Evolutionary conservation across 2,888 invertebrate species (phyloP).

Genomic region (Clepsis dumicolana): DNA sequence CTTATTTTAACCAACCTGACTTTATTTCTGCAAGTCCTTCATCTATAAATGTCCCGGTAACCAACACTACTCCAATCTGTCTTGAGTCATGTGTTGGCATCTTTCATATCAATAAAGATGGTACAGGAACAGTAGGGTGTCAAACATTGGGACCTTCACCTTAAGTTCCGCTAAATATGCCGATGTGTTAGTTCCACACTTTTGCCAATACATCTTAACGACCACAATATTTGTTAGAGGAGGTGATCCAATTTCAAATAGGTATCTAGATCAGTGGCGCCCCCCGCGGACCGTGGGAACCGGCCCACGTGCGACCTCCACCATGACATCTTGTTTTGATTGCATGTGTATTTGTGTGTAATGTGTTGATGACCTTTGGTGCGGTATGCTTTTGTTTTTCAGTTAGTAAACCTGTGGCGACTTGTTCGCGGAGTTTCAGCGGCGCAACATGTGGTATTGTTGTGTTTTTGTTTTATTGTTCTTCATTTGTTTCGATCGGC

Average conservation of each 20-base stretch:
- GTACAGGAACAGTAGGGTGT: too few species aligned
- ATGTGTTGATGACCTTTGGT: slow-evolving; percentile 2
- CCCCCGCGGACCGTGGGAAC: slow-evolving; percentile 46
- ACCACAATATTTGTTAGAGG: not conserved
- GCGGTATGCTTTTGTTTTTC: not conserved
- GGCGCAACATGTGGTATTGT: not conserved
- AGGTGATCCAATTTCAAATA: slow-evolving; percentile 5
- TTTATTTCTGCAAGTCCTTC: too few species aligned
- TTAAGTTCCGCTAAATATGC: too few species aligned
- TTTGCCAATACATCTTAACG: too few species aligned
- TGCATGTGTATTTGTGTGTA: not conserved
- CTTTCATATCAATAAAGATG: too few species aligned
- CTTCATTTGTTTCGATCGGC: not conserved
- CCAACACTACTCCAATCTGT: too few species aligned
- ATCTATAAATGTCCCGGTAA: too few species aligned
- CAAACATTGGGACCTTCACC: too few species aligned
- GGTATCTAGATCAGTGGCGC: slow-evolving; percentile 17
- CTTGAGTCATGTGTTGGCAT: too few species aligned
- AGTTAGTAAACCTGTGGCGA: not conserved
- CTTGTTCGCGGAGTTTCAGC: not conserved
- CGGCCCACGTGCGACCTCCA: slow-evolving; percentile 20
- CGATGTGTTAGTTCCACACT: not conserved
- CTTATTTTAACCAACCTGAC: too few species aligned
- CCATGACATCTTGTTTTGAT: slow-evolving; percentile 17
- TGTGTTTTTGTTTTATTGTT: not conserved